phyloP scores from a whole-genome alignment of 1,140 invertebrate species.

The Trachymyrmex cornetzi region DNA sequence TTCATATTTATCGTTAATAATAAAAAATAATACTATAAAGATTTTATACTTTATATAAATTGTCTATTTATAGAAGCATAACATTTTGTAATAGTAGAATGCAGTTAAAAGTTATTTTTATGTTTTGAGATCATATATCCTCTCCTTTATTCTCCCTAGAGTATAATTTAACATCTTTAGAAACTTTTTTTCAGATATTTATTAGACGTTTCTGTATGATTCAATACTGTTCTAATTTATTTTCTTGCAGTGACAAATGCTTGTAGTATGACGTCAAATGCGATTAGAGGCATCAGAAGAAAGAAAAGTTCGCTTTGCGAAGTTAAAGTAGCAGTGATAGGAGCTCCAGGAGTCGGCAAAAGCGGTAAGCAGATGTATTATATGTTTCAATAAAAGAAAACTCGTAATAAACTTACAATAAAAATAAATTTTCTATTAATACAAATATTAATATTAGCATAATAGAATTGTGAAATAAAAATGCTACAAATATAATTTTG shows the following conservation, averaged over 20 bases:
- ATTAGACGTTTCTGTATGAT: background rate
- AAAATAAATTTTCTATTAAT: background rate
- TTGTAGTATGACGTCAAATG: slow-evolving; percentile 87
- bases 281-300: slow-evolving; percentile 91
- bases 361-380: slow-evolving; percentile 90
- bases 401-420: slow-evolving; percentile 4
- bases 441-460: slow-evolving; percentile 2
- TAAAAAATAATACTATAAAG: background rate
- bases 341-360: slow-evolving; percentile 95
- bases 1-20: background rate
- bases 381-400: slow-evolving; percentile 23
- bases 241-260: slow-evolving; percentile 75
- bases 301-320: slow-evolving; percentile 96
- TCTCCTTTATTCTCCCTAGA: background rate
- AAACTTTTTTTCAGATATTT: slow-evolving; percentile 1
- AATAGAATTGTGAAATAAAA: slow-evolving; percentile 11
- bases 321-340: slow-evolving; percentile 95
- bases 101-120: background rate
- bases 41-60: background rate
- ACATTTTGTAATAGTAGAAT: background rate
- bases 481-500: background rate
- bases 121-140: background rate
- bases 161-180: background rate
- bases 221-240: slow-evolving; percentile 21
- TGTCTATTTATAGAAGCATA: background rate